These are phyloP conservation scores for Sebastes matsubarae DNA, from an alignment of 2,797 vertebrate species.

Conservation along the genomic window DNA sequence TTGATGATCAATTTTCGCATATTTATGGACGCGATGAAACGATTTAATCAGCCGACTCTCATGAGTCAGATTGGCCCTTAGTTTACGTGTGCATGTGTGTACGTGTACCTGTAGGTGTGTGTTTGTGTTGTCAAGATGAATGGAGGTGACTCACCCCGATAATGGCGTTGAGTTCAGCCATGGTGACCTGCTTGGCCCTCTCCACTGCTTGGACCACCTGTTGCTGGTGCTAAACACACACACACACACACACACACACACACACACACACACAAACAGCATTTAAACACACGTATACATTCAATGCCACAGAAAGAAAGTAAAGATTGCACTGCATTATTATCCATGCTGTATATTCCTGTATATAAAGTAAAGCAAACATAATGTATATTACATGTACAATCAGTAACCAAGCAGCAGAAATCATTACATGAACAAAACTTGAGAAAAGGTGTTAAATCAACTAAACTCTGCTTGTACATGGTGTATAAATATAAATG, in stretches of 20 bases:
- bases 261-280: conserved; percentile 36
- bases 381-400: background rate
- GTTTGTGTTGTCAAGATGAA: conserved; percentile 19
- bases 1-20: background rate
- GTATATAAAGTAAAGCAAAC: background rate
- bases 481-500: conserved; percentile 18
- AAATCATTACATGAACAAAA: background rate
- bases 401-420: background rate
- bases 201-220: conserved; percentile 85
- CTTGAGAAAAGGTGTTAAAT: background rate
- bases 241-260: conserved; percentile 29
- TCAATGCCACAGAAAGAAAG: background rate
- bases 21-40: background rate
- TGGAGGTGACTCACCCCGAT: conserved; percentile 88
- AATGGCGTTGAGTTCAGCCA: conserved; percentile 96
- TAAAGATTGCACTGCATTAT: background rate
- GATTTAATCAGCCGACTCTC: background rate
- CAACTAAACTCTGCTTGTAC: background rate
- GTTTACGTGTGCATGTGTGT: background rate
- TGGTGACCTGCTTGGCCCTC: conserved; percentile 95
- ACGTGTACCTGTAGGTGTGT: background rate
- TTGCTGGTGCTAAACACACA: conserved; percentile 72
- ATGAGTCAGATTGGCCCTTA: background rate
- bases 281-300: conserved; percentile 19
- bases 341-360: background rate